These are phyloP conservation scores for Podabrus alpinus DNA, from an alignment of 2,888 invertebrate genomes.

Conservation along the genomic window DNA sequence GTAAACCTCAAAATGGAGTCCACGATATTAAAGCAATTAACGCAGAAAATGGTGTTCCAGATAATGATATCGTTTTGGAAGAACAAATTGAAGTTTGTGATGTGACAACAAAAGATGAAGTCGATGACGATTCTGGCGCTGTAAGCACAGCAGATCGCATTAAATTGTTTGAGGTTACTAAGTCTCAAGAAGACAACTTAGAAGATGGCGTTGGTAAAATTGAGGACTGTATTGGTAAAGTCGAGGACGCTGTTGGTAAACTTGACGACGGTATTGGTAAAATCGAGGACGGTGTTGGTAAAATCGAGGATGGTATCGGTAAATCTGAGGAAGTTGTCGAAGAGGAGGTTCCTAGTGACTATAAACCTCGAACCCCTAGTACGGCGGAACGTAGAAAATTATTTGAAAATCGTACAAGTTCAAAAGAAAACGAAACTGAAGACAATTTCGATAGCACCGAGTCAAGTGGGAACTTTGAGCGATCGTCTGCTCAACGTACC, in stretches of 20 bases:
- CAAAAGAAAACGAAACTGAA: conserved; percentile 51
- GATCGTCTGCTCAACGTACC: conserved; percentile 66
- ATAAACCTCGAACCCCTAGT: conserved; percentile 74
- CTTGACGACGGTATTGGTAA: conserved; percentile 36
- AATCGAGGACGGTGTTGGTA: neutral
- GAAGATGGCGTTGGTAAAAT: conserved; percentile 40
- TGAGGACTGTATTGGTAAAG: conserved; percentile 34
- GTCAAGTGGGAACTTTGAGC: conserved; percentile 61
- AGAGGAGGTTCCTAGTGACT: conserved; percentile 66
- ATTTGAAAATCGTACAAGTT: conserved; percentile 61
- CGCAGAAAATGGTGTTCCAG: conserved; percentile 4
- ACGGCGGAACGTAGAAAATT: conserved; percentile 80
- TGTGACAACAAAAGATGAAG: conserved; percentile 15
- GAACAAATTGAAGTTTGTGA: conserved; percentile 12
- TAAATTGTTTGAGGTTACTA: conserved; percentile 67
- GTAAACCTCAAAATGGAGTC: conserved; percentile 22
- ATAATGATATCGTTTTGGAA: conserved; percentile 25
- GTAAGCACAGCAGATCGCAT: conserved; percentile 81
- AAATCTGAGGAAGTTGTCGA: conserved; percentile 45
- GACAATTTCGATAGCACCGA: conserved; percentile 59
- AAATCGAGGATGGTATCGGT: too few species aligned
- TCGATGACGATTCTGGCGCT: conserved; percentile 68
- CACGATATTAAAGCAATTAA: conserved; percentile 11
- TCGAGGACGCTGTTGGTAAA: neutral
- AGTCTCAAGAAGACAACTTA: conserved; percentile 49